Conservation (phyloP, 1,140 invertebrate species). For the Alviniconcha marisindica region DNA sequence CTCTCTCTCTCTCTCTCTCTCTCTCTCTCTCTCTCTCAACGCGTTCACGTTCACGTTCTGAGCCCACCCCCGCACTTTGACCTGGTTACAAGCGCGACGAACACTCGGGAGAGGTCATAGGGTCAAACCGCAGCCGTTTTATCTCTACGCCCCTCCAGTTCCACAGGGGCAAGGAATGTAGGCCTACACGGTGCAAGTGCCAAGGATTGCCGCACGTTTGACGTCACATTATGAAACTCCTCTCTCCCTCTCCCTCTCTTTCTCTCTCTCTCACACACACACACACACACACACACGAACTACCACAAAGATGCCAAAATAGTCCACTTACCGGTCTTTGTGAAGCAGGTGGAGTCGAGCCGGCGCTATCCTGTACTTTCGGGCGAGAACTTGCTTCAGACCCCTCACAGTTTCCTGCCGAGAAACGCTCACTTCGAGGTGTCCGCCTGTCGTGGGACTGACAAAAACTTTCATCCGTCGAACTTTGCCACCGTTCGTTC, state of each 20-base stretch:
- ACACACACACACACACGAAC: neutral
- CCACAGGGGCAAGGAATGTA: too few relatives aligned
- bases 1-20: too few relatives aligned
- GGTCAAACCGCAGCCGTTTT: neutral
- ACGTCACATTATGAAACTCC: neutral
- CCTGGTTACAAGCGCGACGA: too few relatives aligned
- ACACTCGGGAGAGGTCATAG: slow-evolving; percentile 9
- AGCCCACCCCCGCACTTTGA: too few relatives aligned
- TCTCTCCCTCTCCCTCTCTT: too few relatives aligned
- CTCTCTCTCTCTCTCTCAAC: too few relatives aligned
- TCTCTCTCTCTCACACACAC: too few relatives aligned
- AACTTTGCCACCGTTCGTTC: slow-evolving; percentile 20
- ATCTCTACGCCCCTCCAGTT: too few relatives aligned
- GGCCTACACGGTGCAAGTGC: neutral
- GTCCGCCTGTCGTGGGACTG: slow-evolving; percentile 90
- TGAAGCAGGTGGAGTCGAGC: slow-evolving; percentile 94
- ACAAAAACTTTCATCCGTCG: slow-evolving; percentile 45
- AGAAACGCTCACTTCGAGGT: slow-evolving; percentile 88
- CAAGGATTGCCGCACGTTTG: neutral
- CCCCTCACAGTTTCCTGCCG: slow-evolving; percentile 88
- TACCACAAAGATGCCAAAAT: neutral
- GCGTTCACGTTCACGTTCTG: too few relatives aligned
- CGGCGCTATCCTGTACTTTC: slow-evolving; percentile 92
- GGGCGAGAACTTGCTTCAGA: slow-evolving; percentile 93
- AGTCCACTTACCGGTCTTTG: slow-evolving; percentile 86